Conservation (phyloP, 2,797 vertebrate genomes). For the Simalia tracyae region DNA sequence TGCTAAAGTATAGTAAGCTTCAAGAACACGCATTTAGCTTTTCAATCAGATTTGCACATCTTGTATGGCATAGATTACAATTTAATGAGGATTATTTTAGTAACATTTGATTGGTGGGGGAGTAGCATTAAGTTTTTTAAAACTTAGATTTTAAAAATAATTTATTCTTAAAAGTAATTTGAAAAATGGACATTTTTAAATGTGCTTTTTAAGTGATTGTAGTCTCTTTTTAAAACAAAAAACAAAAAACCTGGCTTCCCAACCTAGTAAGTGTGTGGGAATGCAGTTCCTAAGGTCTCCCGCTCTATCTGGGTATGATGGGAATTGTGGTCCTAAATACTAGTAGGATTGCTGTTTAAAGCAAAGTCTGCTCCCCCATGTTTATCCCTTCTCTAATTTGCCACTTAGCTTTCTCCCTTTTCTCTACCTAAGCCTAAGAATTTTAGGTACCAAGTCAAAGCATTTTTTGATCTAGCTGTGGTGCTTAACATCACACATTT, state of each 20-base stretch:
- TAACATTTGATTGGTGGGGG: constrained; percentile 38
- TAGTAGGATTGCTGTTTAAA: constrained; percentile 31
- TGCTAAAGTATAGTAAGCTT: constrained; percentile 28
- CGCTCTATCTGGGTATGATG: neutral
- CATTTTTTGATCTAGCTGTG: neutral
- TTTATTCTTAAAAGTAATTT: constrained; percentile 13
- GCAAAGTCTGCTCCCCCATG: constrained; percentile 34
- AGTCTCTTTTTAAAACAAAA: constrained; percentile 54
- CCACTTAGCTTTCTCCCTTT: constrained; percentile 30
- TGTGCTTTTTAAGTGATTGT: constrained; percentile 49
- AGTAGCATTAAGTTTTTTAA: constrained; percentile 39
- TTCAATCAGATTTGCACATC: constrained; percentile 41
- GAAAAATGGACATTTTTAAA: constrained; percentile 43
- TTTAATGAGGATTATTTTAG: constrained; percentile 41
- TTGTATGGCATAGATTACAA: constrained; percentile 29
- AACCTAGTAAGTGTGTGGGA: neutral
- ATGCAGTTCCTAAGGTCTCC: neutral
- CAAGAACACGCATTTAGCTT: neutral
- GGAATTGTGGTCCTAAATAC: neutral
- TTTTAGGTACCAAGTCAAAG: neutral
- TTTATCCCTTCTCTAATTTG: constrained; percentile 47
- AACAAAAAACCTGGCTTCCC: neutral
- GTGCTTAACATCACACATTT: neutral
- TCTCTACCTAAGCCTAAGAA: neutral
- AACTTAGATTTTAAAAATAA: constrained; percentile 30